Base-by-base conservation (phyloP, 2,113 vertebrate genomes). In the Rhabdomys dilectus region DNA sequence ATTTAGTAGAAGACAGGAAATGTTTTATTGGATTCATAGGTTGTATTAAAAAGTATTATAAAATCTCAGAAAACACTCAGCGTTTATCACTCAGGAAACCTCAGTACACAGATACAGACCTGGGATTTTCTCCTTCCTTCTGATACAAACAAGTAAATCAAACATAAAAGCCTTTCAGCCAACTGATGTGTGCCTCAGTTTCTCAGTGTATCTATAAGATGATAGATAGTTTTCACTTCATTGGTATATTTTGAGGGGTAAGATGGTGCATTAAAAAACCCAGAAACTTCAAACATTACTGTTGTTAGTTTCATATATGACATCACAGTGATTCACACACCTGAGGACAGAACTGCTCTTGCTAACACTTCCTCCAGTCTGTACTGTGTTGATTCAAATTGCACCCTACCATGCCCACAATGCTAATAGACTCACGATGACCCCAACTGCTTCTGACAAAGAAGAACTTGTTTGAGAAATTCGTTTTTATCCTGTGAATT, bases 1-100 rank as follows among this genome's bases (percentile, higher is more conserved):
- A 91, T 95, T 97, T 95, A 95, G 77, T 91, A 91, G 77, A 96
- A 97, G 90, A 88, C 53, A 97, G 78, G 56, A 96, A 95, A 89
- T 95, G 45, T 94, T 82, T 96, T 91, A 78, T 91, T 89, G 82
- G 72, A 94, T 77, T 95, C 78, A 91, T 89, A 93, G 87, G 48
- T 68, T 94, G 29, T 77, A 95, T 97, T 96, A 94, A 84, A 95
- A 29, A 29, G 89, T 93, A 96, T 92, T 94, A 87, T 70, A 93
- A 94, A 96, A 76, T 39, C 26, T 66, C 53, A 92, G 91, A 96
- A 96, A 94, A 56, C 70, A 22, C 45, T 93, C 42, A 87, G 11
- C 77, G 76, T 92, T 82, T 91, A 95, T 82, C 93, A 42, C 60
- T 95, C 73, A 89, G 51, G 36, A 91, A 70, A 75, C 78, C 89